phyloP scores from a whole-genome alignment of 2,888 invertebrate species.

The Drosophila phalerata region DNA sequence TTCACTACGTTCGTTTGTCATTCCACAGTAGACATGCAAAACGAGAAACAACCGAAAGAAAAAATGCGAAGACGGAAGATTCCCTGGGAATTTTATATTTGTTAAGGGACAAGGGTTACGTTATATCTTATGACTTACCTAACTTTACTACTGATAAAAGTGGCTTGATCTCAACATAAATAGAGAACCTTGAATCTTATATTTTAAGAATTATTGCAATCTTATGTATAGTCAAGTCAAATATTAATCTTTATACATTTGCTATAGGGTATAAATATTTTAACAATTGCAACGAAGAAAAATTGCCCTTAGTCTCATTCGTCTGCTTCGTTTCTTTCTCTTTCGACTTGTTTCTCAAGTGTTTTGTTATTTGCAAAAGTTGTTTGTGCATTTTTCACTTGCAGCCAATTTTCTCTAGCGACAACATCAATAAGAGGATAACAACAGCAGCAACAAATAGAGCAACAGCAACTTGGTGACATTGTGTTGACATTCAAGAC shows the following conservation, averaged over 20 bases:
- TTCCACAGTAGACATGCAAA: constrained; percentile 62
- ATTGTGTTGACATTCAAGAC: constrained; percentile 66
- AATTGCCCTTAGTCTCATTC: constrained; percentile 34
- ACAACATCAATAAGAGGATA: constrained; percentile 37
- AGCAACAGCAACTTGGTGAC: constrained; percentile 30
- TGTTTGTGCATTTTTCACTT: constrained; percentile 65
- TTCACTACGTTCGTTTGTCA: constrained; percentile 66
- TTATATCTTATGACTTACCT: background rate
- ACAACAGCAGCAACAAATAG: constrained; percentile 10
- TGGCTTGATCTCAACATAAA: background rate
- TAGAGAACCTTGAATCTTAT: background rate
- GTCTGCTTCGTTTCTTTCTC: constrained; percentile 18
- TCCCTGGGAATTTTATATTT: constrained; percentile 4
- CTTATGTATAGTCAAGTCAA: background rate
- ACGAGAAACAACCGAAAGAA: constrained; percentile 1
- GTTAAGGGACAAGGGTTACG: background rate
- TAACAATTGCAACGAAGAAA: constrained; percentile 42
- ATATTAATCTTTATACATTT: background rate
- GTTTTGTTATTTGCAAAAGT: constrained; percentile 56
- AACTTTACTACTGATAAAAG: background rate
- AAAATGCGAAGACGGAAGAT: background rate
- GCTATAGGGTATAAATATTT: constrained; percentile 23
- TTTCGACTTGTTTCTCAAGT: constrained; percentile 38
- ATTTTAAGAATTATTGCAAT: background rate
- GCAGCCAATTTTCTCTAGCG: constrained; percentile 52